Evolutionary conservation across 2,797 vertebrate species (phyloP).

Genomic region (Anas acuta): DNA sequence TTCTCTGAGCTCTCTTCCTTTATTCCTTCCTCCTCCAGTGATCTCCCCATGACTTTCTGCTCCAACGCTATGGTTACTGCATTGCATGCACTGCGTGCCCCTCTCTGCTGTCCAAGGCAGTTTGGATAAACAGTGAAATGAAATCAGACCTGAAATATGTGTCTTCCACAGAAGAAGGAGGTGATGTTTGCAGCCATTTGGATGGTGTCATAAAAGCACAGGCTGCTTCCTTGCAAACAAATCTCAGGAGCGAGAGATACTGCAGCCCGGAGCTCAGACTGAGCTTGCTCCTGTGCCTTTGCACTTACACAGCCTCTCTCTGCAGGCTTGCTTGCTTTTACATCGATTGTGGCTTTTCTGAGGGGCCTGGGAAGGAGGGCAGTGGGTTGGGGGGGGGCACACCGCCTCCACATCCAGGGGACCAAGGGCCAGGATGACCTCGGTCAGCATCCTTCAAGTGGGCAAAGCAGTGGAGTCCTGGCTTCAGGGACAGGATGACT

Average conservation of each 20-base stretch:
- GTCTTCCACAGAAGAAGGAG: neutral
- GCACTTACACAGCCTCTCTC: neutral
- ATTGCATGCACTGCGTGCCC: neutral
- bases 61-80: neutral
- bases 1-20: neutral
- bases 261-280: rapidly evolving
- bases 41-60: conserved; percentile 2
- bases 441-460: rapidly evolving
- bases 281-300: neutral
- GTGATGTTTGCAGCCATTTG: neutral
- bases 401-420: neutral
- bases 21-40: neutral
- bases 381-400: rapidly evolving
- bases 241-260: neutral
- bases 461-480: neutral
- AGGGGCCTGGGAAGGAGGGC: neutral
- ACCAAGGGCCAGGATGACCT: neutral
- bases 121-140: neutral
- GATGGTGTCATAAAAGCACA: neutral
- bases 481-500: neutral
- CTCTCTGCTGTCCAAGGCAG: neutral
- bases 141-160: neutral
- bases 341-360: neutral
- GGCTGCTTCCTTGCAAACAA: neutral
- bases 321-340: neutral